Percentiles rank a stretch among this genome's conserved stretches.
Conservation (phyloP, 2,888 invertebrate species). For the Eupeodes latifasciatus region DNA sequence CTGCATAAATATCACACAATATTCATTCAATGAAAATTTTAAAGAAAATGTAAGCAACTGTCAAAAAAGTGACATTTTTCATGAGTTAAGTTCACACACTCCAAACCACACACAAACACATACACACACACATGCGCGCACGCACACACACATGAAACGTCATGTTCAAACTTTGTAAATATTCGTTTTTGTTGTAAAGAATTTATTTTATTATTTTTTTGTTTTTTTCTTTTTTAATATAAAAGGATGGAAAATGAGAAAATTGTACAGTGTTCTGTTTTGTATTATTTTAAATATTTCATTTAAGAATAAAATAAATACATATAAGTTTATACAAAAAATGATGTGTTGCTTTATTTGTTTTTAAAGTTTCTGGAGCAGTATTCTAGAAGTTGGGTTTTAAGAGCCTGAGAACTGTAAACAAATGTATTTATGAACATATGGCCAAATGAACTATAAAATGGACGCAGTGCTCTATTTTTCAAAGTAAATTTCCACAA, state of each 20-base stretch:
- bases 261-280: conserved; percentile 76
- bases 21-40: conserved; percentile 24
- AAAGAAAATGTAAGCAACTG: background rate
- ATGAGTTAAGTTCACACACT: conserved; percentile 7
- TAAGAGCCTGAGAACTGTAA: too few relatives aligned
- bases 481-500: too few relatives aligned
- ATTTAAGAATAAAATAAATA: conserved; percentile 71
- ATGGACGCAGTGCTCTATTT: too few relatives aligned
- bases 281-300: conserved; percentile 74
- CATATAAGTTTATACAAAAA: conserved; percentile 62
- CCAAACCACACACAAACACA: background rate
- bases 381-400: too few relatives aligned
- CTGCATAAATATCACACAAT: conserved; percentile 22
- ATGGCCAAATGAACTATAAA: too few relatives aligned
- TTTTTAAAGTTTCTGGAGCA: background rate
- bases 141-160: conserved; percentile 11
- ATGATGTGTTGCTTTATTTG: conserved; percentile 46
- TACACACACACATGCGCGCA: background rate
- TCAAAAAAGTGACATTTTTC: background rate
- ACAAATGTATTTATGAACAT: too few relatives aligned
- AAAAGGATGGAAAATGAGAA: conserved; percentile 67
- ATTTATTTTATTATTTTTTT: conserved; percentile 61
- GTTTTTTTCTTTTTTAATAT: conserved; percentile 58
- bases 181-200: conserved; percentile 72
- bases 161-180: conserved; percentile 69